Conservation (phyloP, 2,888 invertebrate genomes). For the Cerastis leucographa region DNA sequence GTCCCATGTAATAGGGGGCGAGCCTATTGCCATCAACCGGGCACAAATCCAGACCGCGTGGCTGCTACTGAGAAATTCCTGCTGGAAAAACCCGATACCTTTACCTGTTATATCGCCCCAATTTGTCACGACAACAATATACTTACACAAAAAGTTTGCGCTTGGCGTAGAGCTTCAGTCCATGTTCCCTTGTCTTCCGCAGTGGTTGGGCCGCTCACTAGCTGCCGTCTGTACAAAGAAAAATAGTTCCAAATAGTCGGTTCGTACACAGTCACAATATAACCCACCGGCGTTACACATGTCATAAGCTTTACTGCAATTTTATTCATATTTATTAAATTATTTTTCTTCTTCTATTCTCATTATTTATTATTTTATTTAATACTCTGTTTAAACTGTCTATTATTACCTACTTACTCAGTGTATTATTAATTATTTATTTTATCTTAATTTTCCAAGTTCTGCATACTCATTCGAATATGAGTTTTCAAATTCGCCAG, state of each 20-base stretch:
- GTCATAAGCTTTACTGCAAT: background rate
- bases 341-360: background rate
- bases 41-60: too few species aligned
- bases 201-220: conserved; percentile 70
- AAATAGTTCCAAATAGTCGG: conserved; percentile 71
- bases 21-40: too few species aligned
- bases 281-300: conserved; percentile 8
- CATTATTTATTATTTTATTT: background rate
- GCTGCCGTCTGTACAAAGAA: conserved; percentile 65
- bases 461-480: background rate
- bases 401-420: background rate
- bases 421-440: conserved; percentile 4
- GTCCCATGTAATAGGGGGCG: too few species aligned
- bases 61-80: too few species aligned
- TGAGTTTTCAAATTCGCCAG: background rate
- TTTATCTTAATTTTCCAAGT: background rate
- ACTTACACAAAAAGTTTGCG: conserved; percentile 25
- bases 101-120: background rate
- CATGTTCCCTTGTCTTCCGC: conserved; percentile 67
- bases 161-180: conserved; percentile 33
- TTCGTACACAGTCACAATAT: conserved; percentile 70
- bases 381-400: background rate
- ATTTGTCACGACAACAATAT: conserved; percentile 48
- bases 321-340: background rate
- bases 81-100: too few species aligned